Evolutionary conservation across 2,888 invertebrate species (phyloP).

Genomic region (Dicyrtoma fusca): DNA sequence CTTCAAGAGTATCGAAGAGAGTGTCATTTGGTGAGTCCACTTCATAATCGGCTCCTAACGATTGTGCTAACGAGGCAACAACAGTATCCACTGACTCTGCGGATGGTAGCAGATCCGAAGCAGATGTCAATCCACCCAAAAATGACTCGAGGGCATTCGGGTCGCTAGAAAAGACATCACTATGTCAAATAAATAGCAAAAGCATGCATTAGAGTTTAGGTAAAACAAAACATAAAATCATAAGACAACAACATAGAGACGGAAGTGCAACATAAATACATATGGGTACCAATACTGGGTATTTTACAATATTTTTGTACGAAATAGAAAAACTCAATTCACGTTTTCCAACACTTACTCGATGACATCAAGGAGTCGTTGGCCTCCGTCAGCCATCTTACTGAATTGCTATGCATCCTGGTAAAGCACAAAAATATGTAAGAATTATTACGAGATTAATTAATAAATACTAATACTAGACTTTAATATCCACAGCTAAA

Average conservation of each 20-base stretch:
- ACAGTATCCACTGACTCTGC: slow-evolving; percentile 55
- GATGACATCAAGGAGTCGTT: slow-evolving; percentile 57
- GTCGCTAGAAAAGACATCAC: slow-evolving; percentile 52
- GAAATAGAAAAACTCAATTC: too few relatives aligned
- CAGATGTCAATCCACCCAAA: slow-evolving; percentile 53
- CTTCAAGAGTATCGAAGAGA: slow-evolving; percentile 54
- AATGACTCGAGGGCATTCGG: slow-evolving; percentile 57
- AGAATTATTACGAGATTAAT: not conserved
- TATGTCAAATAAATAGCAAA: slow-evolving; percentile 19
- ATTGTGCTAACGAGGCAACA: slow-evolving; percentile 54
- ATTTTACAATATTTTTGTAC: not conserved
- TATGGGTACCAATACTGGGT: not conserved
- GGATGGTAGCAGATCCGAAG: slow-evolving; percentile 51
- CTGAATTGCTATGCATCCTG: slow-evolving; percentile 54
- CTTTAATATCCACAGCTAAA: too few relatives aligned
- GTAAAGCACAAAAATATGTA: slow-evolving; percentile 31
- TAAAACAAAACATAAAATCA: slow-evolving; percentile 1
- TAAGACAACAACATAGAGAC: not conserved
- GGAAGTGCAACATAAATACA: not conserved
- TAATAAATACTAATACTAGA: too few relatives aligned
- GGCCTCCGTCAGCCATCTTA: slow-evolving; percentile 57
- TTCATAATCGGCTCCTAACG: slow-evolving; percentile 52
- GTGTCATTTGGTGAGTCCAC: slow-evolving; percentile 56
- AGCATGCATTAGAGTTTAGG: slow-evolving; percentile 8
- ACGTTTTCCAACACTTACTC: slow-evolving; percentile 46